Evolutionary conservation across 2,888 invertebrate genomes (phyloP), one percentile per base, ranked within the genome.

Genomic region (Epistrophella euchroma): DNA sequence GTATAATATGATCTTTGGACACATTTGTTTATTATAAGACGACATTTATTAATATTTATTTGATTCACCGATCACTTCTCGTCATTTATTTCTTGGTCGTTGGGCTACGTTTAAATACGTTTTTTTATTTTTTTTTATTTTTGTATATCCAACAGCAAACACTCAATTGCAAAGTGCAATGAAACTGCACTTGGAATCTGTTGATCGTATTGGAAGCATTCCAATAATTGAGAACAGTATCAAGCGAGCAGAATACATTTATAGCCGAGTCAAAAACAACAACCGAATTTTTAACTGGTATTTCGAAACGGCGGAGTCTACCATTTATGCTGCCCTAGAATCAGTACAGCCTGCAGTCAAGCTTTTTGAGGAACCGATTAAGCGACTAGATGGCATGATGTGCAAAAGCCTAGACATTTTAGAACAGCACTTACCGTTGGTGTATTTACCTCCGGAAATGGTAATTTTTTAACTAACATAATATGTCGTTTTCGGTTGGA

Each of bases 381-480:
- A 94, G 37, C 95, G 95, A 78, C 93, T 97, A 47, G 97, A 97
- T 92, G 94, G 94, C 88, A 93, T 97, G 85, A 94, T 98, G 84
- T 97, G 97, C 93, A 95, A 95, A 90, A 96, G 97, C 76, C 94
- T 98, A 88, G 97, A 97, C 88, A 94, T 96, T 47, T 95, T 98
- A n/a, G 97, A 98, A 91, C 95, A 96, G 89, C 94, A 95, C 81
- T 95, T 97, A 62, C 98, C 98, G 0, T 95, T 96, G 1, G 96
- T 98, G 83, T 95, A 96, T 91, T 93, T 97, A 88, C 97, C 97
- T 6, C 97, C 98, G 10, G 95, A 97, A 93, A 94, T 96, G 94
- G 97, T 97, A 93, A 94, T 66, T 66, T 50, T 7, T 11, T 28
- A 17, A 28, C 15, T 62, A 43, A n/a, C n/a, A n/a, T n/a, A n/a